Percentiles rank a stretch among this genome's conserved stretches.
Evolutionary conservation across 2,113 vertebrate genomes (phyloP).

Genomic region (Ammodytes dubius): DNA sequence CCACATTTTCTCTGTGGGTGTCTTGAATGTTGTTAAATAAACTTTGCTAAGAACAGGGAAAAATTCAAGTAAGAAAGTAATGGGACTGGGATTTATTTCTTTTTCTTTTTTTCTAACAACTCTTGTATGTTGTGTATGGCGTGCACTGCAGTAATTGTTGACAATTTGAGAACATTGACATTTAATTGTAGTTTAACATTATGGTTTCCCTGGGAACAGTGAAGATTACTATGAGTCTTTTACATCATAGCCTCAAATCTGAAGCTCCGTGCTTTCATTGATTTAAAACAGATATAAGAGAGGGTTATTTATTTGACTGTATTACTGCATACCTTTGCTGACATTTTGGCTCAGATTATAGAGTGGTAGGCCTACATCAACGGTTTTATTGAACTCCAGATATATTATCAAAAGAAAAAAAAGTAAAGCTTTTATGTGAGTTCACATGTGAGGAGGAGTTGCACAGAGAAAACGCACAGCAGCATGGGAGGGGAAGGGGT

Average conservation of each 20-base stretch:
- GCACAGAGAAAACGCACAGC: conserved; percentile 21
- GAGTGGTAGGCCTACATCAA: background rate
- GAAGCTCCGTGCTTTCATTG: background rate
- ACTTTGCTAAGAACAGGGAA: background rate
- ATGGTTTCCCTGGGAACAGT: conserved; percentile 65
- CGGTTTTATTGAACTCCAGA: background rate
- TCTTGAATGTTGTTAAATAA: background rate
- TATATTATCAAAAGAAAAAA: background rate
- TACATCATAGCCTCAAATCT: conserved; percentile 13
- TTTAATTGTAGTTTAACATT: conserved; percentile 30
- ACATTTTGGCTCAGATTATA: background rate
- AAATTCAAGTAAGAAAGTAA: background rate
- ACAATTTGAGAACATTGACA: conserved; percentile 44
- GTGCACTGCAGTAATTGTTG: conserved; percentile 9
- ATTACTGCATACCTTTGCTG: background rate
- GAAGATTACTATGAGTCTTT: conserved; percentile 35
- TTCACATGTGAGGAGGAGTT: conserved; percentile 19
- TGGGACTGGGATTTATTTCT: background rate
- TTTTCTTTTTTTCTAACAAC: background rate
- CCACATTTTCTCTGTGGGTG: background rate
- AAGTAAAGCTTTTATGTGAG: background rate
- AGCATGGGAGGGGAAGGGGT: conserved; percentile 39
- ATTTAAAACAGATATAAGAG: conserved; percentile 2
- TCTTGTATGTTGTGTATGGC: conserved; percentile 11
- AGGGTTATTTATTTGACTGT: background rate